Evolutionary conservation across 2,113 vertebrate species (phyloP).

Genomic region (Emydocephalus ijimae): DNA sequence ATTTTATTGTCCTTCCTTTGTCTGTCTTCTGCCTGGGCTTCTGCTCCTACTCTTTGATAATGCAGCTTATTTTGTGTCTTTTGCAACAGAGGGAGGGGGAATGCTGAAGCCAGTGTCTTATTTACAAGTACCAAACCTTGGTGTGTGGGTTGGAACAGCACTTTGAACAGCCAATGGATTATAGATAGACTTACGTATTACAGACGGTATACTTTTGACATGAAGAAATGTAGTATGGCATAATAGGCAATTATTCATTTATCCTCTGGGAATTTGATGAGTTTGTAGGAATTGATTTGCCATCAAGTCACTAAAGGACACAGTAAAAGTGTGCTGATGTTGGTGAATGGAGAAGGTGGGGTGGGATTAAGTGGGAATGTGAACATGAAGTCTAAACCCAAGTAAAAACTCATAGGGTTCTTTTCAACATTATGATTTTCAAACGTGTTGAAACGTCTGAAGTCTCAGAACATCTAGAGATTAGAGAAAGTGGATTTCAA

Average conservation of each 20-base stretch:
- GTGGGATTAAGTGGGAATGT: not conserved
- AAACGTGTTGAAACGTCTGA: not conserved
- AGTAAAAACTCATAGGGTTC: not conserved
- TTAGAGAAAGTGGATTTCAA: not conserved
- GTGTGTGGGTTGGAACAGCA: not conserved
- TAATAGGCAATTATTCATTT: not conserved
- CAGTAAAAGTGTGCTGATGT: not conserved
- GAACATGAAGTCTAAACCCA: not conserved
- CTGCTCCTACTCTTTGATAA: not conserved
- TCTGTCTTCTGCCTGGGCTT: not conserved
- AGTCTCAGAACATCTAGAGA: not conserved
- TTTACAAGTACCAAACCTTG: slow-evolving; percentile 9
- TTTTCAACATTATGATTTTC: not conserved
- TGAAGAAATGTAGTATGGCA: not conserved
- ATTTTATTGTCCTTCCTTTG: not conserved
- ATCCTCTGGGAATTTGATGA: not conserved
- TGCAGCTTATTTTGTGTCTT: not conserved
- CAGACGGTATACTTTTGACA: too few relatives aligned
- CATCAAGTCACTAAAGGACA: not conserved
- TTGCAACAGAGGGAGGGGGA: not conserved
- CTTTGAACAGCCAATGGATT: not conserved
- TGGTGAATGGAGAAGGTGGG: not conserved
- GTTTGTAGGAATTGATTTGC: not conserved
- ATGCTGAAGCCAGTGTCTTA: slow-evolving; percentile 49
- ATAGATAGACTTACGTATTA: not conserved